Percentiles rank a stretch among this genome's conserved stretches.
These are phyloP conservation scores for Lagria hirta DNA, from an alignment of 2,888 invertebrate species.

Conservation along the genomic window DNA sequence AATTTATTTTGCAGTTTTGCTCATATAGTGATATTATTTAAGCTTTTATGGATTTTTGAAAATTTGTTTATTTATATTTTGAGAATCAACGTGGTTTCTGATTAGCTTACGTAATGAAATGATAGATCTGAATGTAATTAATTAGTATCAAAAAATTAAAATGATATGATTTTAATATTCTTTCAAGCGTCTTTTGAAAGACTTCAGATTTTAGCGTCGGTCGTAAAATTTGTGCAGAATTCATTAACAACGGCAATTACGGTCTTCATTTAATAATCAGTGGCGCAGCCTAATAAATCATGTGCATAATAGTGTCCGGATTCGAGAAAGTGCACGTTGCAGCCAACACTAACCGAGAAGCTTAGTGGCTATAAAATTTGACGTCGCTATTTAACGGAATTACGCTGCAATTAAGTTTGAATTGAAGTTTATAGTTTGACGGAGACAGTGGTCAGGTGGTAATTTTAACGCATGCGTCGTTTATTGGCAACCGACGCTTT, in stretches of 20 bases:
- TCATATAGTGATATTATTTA: too few species aligned
- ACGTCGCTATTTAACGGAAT: conserved; percentile 42
- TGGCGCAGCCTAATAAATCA: conserved; percentile 22
- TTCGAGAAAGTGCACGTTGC: conserved; percentile 22
- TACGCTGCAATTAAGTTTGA: conserved; percentile 42
- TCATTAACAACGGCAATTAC: conserved; percentile 24
- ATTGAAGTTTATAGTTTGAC: conserved; percentile 33
- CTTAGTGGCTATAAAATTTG: conserved; percentile 36
- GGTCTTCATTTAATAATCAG: conserved; percentile 21
- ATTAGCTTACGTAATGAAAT: too few species aligned
- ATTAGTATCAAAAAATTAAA: too few species aligned
- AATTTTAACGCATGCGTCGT: conserved; percentile 20
- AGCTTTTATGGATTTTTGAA: too few species aligned
- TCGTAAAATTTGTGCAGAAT: conserved; percentile 21
- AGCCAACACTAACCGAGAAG: conserved; percentile 14
- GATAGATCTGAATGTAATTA: too few species aligned
- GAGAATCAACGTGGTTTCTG: too few species aligned
- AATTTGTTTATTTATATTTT: too few species aligned
- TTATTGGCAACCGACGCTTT: conserved; percentile 40
- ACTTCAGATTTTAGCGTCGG: conserved; percentile 12
- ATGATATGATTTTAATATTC: too few species aligned
- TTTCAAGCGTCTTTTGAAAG: too few species aligned
- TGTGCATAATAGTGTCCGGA: conserved; percentile 1
- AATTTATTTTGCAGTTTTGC: too few species aligned
- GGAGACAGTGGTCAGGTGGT: conserved; percentile 37